Base-by-base conservation (phyloP, 2,888 invertebrate genomes). In the Ormyrus labotus region DNA sequence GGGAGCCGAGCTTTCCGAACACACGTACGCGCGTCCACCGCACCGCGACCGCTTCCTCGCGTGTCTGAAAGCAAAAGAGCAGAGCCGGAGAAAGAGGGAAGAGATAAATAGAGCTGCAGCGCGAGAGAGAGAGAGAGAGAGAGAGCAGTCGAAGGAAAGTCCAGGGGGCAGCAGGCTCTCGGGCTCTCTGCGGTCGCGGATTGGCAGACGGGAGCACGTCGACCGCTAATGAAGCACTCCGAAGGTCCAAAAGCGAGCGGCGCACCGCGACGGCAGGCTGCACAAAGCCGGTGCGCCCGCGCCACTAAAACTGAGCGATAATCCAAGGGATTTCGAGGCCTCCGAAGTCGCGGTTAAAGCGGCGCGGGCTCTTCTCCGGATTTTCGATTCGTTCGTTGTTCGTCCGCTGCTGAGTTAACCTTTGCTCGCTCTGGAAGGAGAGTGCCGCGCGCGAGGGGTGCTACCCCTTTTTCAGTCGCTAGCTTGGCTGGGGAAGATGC, bases 151-250 rank as follows among this genome's bases (percentile, higher is more conserved):
- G 48, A 55, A 55, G 68, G 68, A 68, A 68, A 68, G 68, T 73
- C 64, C 75, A 13, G 34, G 34, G 34, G 34, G 34, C 34, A 19
- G 53, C 55, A 8, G 7, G 10, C 57, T 67, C 34, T 34, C 34
- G 34, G 34, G 34, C 2, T 34, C 69, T n/a, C 45, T 73, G 58
- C 13, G 60, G 57, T 53, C 13, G 11, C 19, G 13, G 69, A 78
- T 77, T 76, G 67, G 68, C 60, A 76, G 78, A 81, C 77, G 81
- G 34, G 34, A 10, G 65, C 68, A 60, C 72, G 80, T 75, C 58
- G 45, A 75, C 80, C 82, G 67, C 78, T 84, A 84, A 84, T 84
- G 82, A 84, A 85, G 84, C 82, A 75, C 81, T 81, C 60, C 55
- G 50, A 61, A 50, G 60, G 74, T 51, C 70, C 68, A 60, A 77